A percentile compares a stretch with the other conserved stretches of the same genome.
These are phyloP conservation scores for Brachyistius frenatus DNA, from an alignment of 2,113 vertebrate genomes.

Conservation along the genomic window DNA sequence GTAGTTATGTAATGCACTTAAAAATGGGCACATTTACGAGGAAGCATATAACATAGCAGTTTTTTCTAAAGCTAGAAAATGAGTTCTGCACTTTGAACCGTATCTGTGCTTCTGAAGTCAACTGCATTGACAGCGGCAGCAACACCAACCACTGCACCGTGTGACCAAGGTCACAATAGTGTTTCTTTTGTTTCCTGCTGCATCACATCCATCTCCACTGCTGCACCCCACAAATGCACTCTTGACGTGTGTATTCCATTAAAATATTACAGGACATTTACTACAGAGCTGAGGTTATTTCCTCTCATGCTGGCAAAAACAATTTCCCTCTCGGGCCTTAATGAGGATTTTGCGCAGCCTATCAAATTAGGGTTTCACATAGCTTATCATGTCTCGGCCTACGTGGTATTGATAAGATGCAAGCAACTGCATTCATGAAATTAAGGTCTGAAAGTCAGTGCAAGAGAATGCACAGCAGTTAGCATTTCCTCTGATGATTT, in stretches of 20 bases:
- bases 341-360: slow-evolving; percentile 71
- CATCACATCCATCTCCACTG: slow-evolving; percentile 52
- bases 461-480: slow-evolving; percentile 61
- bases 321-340: slow-evolving; percentile 72
- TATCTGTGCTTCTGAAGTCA: neutral
- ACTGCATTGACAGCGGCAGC: neutral
- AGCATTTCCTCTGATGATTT: slow-evolving; percentile 69
- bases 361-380: slow-evolving; percentile 69
- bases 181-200: slow-evolving; percentile 12
- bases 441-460: slow-evolving; percentile 56
- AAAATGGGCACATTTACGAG: neutral
- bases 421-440: slow-evolving; percentile 68
- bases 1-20: neutral
- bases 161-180: slow-evolving; percentile 58
- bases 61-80: neutral
- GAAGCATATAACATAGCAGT: neutral
- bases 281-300: slow-evolving; percentile 65
- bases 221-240: slow-evolving; percentile 51
- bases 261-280: slow-evolving; percentile 71
- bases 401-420: slow-evolving; percentile 72
- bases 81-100: neutral
- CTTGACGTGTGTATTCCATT: slow-evolving; percentile 60
- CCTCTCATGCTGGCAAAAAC: slow-evolving; percentile 71
- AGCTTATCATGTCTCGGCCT: slow-evolving; percentile 61
- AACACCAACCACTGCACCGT: slow-evolving; percentile 11